phyloP scores from a whole-genome alignment of 2,888 invertebrate species.

The Trachelus stipa region DNA sequence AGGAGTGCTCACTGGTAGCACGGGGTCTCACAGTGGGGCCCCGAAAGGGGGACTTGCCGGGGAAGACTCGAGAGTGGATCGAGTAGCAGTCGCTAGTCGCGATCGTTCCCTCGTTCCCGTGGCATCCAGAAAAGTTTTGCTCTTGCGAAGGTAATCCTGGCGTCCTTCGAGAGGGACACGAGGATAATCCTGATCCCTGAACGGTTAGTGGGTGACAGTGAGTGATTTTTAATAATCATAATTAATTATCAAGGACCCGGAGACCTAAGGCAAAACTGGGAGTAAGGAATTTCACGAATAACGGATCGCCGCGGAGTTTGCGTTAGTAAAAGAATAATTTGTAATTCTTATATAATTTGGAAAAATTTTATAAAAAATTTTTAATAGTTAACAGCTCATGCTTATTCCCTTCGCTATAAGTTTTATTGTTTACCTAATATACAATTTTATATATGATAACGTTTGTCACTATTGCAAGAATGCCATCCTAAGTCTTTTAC shows the following conservation, averaged over 20 bases:
- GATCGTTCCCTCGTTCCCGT: slow-evolving; percentile 13
- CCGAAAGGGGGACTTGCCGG: slow-evolving; percentile 1
- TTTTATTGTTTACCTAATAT: not conserved
- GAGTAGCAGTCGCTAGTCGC: slow-evolving; percentile 8
- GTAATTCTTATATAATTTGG: not conserved
- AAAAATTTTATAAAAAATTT: not conserved
- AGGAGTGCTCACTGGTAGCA: not conserved
- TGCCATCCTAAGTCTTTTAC: not conserved
- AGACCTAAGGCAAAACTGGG: not conserved
- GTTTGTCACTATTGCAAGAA: not conserved
- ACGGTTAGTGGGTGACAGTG: not conserved
- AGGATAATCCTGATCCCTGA: not conserved
- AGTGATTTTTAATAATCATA: not conserved
- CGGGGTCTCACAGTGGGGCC: not conserved
- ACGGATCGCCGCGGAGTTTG: not conserved
- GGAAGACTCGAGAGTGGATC: slow-evolving; percentile 7
- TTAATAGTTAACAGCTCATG: not conserved
- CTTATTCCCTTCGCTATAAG: not conserved
- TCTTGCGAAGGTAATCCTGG: not conserved
- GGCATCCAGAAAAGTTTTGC: not conserved
- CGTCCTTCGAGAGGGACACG: not conserved
- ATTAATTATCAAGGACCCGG: not conserved
- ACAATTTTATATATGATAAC: not conserved
- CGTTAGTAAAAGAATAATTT: not conserved
- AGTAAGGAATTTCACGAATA: not conserved